A percentile compares a stretch with the other conserved stretches of the same genome.
Conservation (phyloP, 2,113 vertebrate species). For the Balaenoptera acutorostrata region DNA sequence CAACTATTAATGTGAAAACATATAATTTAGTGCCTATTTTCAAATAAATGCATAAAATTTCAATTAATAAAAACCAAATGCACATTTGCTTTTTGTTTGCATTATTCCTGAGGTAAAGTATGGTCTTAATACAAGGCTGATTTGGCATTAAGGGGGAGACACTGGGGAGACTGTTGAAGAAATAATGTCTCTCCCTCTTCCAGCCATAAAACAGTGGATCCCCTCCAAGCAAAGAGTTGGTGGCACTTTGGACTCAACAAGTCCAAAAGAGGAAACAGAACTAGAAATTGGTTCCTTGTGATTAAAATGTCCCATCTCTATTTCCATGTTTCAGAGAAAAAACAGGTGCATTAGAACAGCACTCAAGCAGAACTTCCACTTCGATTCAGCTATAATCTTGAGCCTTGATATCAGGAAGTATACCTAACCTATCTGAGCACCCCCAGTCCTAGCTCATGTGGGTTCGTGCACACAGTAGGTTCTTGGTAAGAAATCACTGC, state of each 20-base stretch:
- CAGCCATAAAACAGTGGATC: neutral
- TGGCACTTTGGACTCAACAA: neutral
- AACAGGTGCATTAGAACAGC: neutral
- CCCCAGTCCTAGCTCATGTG: neutral
- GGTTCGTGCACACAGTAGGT: neutral
- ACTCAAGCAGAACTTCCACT: neutral
- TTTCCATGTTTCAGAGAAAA: neutral
- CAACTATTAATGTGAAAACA: neutral
- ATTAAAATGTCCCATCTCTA: neutral
- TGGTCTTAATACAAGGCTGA: neutral
- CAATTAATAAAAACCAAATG: neutral
- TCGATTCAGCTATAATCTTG: neutral
- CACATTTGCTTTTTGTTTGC: neutral
- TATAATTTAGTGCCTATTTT: neutral
- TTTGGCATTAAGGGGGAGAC: neutral
- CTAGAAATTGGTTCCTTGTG: neutral
- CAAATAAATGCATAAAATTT: neutral
- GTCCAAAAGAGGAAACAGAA: neutral
- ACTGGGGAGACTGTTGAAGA: neutral
- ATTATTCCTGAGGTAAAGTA: neutral
- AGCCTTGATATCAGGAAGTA: neutral
- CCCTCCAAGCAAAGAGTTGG: neutral
- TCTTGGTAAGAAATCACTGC: neutral
- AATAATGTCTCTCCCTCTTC: neutral
- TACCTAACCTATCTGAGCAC: neutral